Evolutionary conservation across 2,888 invertebrate species (phyloP).

Genomic region (Plebejus argus): DNA sequence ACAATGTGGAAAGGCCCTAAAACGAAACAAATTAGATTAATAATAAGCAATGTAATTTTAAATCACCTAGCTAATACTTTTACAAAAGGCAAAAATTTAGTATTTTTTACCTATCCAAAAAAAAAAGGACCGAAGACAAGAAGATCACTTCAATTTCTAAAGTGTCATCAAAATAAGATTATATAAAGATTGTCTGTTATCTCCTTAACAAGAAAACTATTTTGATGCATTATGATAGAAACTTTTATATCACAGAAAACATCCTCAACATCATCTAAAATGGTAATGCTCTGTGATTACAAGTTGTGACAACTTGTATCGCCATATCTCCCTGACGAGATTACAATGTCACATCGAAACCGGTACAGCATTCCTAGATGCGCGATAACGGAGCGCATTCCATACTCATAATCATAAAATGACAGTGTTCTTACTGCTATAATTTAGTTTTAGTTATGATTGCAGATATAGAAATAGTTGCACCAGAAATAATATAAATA

Average conservation of each 20-base stretch:
- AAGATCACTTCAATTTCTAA: too few relatives aligned
- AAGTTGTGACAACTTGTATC: slow-evolving; percentile 16
- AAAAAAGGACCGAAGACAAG: too few relatives aligned
- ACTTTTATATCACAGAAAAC: slow-evolving; percentile 3
- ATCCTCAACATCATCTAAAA: not conserved
- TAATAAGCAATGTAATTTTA: not conserved
- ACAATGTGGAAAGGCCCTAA: not conserved
- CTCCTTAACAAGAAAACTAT: too few relatives aligned
- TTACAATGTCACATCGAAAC: slow-evolving; percentile 21
- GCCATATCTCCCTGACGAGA: slow-evolving; percentile 19
- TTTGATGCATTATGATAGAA: not conserved
- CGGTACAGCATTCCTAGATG: slow-evolving; percentile 20
- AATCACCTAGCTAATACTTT: too few relatives aligned
- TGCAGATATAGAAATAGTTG: not conserved
- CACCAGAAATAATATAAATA: not conserved
- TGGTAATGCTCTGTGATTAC: slow-evolving; percentile 12
- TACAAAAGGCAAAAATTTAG: too few relatives aligned
- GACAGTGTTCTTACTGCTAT: not conserved
- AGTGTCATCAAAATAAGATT: too few relatives aligned
- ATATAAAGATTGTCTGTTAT: too few relatives aligned
- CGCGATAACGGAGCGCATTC: slow-evolving; percentile 2
- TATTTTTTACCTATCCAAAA: too few relatives aligned
- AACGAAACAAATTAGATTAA: not conserved
- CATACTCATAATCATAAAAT: not conserved
- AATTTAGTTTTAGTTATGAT: not conserved